Conservation (phyloP, 2,113 vertebrate genomes). For the Atrichornis clamosus region DNA sequence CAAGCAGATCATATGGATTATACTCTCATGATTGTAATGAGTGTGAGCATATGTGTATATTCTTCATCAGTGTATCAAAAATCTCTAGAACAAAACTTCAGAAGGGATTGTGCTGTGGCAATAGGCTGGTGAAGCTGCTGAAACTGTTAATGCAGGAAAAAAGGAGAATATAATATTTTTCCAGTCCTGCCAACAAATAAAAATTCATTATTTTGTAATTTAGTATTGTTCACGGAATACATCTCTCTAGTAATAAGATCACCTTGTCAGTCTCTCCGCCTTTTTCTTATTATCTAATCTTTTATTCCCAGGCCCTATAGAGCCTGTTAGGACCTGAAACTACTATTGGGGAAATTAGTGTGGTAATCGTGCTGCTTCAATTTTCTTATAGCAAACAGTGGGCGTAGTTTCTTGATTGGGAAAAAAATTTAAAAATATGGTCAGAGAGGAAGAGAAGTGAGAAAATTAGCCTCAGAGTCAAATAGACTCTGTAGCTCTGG, state of each 20-base stretch:
- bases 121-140: neutral
- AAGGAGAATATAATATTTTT: neutral
- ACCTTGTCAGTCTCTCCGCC: neutral
- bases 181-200: neutral
- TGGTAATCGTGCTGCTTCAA: neutral
- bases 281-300: neutral
- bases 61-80: fast-evolving
- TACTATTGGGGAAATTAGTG: neutral
- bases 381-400: neutral
- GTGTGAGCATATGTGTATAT: neutral
- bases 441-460: neutral
- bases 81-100: neutral
- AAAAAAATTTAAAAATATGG: neutral
- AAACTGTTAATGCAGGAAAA: neutral
- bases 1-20: neutral
- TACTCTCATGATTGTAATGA: neutral
- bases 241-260: neutral
- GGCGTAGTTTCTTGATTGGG: neutral
- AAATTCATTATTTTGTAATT: neutral
- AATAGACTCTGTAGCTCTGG: neutral
- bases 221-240: neutral
- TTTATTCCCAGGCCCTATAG: neutral
- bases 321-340: neutral
- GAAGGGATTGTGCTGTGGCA: neutral
- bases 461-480: neutral